These are phyloP conservation scores for Helogale parvula DNA, from an alignment of 2,113 vertebrate genomes.

Conservation along the genomic window DNA sequence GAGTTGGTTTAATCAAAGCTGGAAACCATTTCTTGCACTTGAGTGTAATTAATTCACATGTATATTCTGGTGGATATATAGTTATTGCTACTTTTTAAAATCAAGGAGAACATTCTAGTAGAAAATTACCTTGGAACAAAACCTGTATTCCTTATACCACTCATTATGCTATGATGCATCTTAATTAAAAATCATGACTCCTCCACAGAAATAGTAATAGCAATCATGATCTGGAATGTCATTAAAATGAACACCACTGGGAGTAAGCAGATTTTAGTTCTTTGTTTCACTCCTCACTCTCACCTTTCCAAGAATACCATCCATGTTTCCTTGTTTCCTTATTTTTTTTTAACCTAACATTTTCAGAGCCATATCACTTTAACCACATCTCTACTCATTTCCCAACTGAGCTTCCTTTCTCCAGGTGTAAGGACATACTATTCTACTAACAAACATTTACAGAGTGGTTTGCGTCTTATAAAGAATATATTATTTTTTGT, in stretches of 20 bases:
- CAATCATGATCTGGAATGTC: neutral
- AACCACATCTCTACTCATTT: neutral
- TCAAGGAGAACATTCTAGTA: neutral
- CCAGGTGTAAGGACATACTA: neutral
- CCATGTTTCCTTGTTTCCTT: neutral
- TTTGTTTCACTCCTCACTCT: neutral
- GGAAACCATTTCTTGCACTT: neutral
- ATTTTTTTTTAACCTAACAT: neutral
- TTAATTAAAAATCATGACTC: slow-evolving; percentile 21
- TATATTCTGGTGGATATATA: neutral
- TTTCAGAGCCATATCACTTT: neutral
- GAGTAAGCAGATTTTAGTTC: neutral
- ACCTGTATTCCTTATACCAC: neutral
- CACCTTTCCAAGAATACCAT: neutral
- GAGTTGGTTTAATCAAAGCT: slow-evolving; percentile 55
- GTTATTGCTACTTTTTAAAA: neutral
- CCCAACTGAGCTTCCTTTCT: neutral
- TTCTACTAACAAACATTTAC: neutral
- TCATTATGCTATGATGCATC: neutral
- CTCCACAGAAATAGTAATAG: neutral
- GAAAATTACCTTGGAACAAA: slow-evolving; percentile 33
- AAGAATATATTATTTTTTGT: neutral
- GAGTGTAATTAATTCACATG: slow-evolving; percentile 52
- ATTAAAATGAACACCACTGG: neutral
- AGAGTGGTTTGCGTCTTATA: neutral